phyloP scores from a whole-genome alignment of 2,797 vertebrate genomes.

The Mus spretus region DNA sequence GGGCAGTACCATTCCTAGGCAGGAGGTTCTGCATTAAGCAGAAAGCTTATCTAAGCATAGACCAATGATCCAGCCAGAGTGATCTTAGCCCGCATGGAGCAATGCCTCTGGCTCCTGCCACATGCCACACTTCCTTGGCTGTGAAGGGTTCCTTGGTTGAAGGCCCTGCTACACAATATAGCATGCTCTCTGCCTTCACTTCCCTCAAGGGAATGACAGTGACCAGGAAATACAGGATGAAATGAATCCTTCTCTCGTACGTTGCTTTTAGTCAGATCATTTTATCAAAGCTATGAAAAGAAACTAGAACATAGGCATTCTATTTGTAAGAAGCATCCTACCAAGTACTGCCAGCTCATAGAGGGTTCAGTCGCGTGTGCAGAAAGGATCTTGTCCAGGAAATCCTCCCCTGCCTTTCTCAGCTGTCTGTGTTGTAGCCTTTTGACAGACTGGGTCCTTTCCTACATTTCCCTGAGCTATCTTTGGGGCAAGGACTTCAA shows the following conservation, averaged over 20 bases:
- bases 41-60: not conserved
- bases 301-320: not conserved
- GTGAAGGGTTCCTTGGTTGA: not conserved
- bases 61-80: not conserved
- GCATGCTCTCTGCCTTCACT: not conserved
- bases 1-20: not conserved
- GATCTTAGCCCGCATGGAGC: not conserved
- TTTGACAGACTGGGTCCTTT: not conserved
- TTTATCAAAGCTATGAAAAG: not conserved
- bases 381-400: not conserved
- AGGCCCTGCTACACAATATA: not conserved
- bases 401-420: too few relatives aligned
- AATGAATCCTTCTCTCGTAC: not conserved
- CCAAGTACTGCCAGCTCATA: not conserved
- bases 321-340: not conserved
- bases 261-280: not conserved
- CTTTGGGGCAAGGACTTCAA: not conserved
- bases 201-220: not conserved
- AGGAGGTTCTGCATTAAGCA: not conserved
- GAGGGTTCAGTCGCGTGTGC: too few relatives aligned
- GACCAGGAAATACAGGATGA: not conserved
- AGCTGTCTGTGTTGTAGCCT: accelerated
- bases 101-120: not conserved
- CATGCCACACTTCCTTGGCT: not conserved
- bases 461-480: not conserved